A percentile compares a stretch with the other conserved stretches of the same genome.
Conservation (phyloP, 2,888 invertebrate genomes). For the Syritta pipiens region DNA sequence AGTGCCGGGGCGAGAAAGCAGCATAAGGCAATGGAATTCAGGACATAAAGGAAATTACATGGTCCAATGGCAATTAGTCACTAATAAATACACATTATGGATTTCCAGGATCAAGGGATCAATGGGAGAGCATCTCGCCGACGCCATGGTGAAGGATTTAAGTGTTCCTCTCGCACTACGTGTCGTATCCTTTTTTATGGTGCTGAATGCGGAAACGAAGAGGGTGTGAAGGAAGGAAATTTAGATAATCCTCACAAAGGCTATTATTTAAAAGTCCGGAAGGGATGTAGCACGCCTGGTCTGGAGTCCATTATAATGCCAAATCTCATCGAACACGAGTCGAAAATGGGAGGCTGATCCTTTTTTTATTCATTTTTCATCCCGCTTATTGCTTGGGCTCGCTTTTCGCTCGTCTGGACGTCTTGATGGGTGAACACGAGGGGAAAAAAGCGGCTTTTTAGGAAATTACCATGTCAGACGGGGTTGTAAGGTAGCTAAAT, state of each 20-base stretch:
- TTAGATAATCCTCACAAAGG: conserved; percentile 25
- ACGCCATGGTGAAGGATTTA: conserved; percentile 22
- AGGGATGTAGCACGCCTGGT: conserved; percentile 5
- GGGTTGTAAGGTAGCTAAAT: too few relatives aligned
- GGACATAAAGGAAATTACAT: conserved; percentile 56
- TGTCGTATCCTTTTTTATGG: conserved; percentile 6
- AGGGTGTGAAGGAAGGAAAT: neutral
- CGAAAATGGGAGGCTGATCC: neutral
- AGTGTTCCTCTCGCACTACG: conserved; percentile 33
- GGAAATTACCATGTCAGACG: conserved; percentile 39
- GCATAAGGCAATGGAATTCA: neutral
- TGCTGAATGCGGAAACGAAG: neutral
- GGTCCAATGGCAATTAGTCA: conserved; percentile 58
- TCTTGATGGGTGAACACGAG: neutral
- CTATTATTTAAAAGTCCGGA: conserved; percentile 22
- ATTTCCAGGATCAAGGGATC: conserved; percentile 48
- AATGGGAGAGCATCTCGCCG: neutral
- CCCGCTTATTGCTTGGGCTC: conserved; percentile 17
- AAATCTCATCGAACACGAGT: conserved; percentile 13
- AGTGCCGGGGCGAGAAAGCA: neutral
- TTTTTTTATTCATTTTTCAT: conserved; percentile 13
- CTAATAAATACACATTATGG: conserved; percentile 45
- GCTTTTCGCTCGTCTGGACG: neutral
- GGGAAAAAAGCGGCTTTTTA: neutral
- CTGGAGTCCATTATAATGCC: neutral